These are phyloP conservation scores for Caenorhabditis afra DNA, from an alignment of 2,888 invertebrate species.

Conservation along the genomic window DNA sequence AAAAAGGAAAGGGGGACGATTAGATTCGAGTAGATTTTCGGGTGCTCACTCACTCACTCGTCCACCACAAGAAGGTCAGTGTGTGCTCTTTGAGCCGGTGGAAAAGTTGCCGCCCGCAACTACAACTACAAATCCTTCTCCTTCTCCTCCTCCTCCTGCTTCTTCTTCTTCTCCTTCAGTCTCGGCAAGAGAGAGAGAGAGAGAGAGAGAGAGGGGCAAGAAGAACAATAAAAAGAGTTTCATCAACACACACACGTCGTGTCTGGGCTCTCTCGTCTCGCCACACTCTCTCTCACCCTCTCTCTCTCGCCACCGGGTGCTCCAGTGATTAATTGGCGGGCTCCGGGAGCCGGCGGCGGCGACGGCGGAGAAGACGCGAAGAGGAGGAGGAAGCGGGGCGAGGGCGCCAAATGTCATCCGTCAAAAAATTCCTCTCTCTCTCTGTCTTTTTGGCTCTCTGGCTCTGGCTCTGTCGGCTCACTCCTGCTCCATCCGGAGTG, in stretches of 20 bases:
- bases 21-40: slow-evolving; percentile 12
- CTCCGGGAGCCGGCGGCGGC: slow-evolving; percentile 39
- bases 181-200: background rate
- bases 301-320: slow-evolving; percentile 41
- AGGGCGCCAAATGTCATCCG: slow-evolving; percentile 55
- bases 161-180: background rate
- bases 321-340: slow-evolving; percentile 59
- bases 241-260: slow-evolving; percentile 51
- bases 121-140: background rate
- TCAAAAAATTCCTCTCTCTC: slow-evolving; percentile 37
- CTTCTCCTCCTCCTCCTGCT: background rate
- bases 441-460: too few species aligned
- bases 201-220: slow-evolving; percentile 39
- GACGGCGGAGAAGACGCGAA: slow-evolving; percentile 28
- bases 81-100: too few species aligned
- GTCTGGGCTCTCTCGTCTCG: slow-evolving; percentile 18
- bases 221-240: slow-evolving; percentile 58
- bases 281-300: too few species aligned
- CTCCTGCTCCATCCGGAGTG: too few species aligned
- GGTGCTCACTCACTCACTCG: background rate
- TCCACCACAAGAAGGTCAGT: too few species aligned
- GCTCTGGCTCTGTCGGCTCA: too few species aligned
- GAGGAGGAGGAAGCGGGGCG: slow-evolving; percentile 34
- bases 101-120: too few species aligned
- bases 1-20: slow-evolving; percentile 20